Evolutionary conservation across 2,888 invertebrate genomes (phyloP), one percentile per base, ranked within the genome.

Genomic region (Endomychus coccineus): DNA sequence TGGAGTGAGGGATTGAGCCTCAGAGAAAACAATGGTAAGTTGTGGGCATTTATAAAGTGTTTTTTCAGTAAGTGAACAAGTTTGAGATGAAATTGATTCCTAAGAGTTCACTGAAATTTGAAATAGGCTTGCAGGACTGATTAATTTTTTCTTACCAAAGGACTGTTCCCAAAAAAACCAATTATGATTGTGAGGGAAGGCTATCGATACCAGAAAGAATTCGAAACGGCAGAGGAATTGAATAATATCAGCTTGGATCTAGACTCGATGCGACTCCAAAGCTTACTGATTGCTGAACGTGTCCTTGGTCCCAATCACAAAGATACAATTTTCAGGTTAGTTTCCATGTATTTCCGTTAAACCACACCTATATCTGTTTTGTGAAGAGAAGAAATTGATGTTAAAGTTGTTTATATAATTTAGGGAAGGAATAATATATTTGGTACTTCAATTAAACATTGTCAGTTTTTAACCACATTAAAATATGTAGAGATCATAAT

Each of bases 201-300:
- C 14, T 87, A 82, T 60, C 71, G 78, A 32, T 74, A 75, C 56
- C 72, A 77, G 24, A 70, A 67, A 25, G 95, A 95, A 69, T 91
- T 90, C 66, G 71, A 74, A 36, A 73, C 78, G 4, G 52, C 70
- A 33, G 78, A 75, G 16, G 87, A 92, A 59, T 70, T 94, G 38
- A 78, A 77, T 49, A 75, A 75, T 33, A 72, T 85, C 25, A 76
- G 82, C 29, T 71, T 76, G 1, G 91, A 95, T 68, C 72, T 85
- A 53, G 92, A 94, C 68, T 78, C 78, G 23, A 79, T 94, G 73
- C 74, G 90, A 52, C 80, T 83, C 62, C 90, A 94, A 68, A 83
- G 90, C 57, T 70, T 95, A 50, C 69, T 95, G 19, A 87, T 94
- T 49, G 83, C 86, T 46, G 87, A 88, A 67, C 74, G 94, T 54